phyloP scores from a whole-genome alignment of 64 coral and sea anemone species.

The Porites lutea region DNA sequence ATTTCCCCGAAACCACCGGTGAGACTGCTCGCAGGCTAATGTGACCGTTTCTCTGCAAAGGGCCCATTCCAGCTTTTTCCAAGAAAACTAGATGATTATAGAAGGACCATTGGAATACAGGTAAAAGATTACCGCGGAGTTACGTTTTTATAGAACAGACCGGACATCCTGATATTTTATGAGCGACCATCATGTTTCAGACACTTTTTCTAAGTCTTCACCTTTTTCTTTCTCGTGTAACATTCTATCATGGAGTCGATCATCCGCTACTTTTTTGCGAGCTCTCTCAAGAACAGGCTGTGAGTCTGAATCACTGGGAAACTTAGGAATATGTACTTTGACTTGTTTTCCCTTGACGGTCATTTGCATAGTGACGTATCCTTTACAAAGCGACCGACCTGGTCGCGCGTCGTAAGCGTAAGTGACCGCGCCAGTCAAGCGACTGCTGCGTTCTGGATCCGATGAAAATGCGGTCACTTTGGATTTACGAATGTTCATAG shows the following conservation, averaged over 20 bases:
- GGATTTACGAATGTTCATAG: not conserved
- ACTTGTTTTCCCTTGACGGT: conserved; percentile 83
- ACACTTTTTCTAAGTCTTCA: not conserved
- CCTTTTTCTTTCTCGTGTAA: not conserved
- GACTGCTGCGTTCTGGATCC: not conserved
- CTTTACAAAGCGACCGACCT: conserved; percentile 38
- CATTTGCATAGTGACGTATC: conserved; percentile 85
- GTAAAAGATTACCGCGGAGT: no score
- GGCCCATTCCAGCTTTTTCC: no score
- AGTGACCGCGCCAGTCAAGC: not conserved
- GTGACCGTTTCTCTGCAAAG: no score
- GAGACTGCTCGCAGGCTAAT: no score
- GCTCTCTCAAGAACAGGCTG: not conserved
- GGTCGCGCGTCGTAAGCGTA: conserved; percentile 70
- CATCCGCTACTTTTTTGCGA: conserved; percentile 12
- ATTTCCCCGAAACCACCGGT: no score
- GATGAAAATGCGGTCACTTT: not conserved
- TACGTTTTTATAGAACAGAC: not conserved
- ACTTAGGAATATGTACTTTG: conserved; percentile 74
- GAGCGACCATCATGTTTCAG: not conserved
- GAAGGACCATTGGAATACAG: no score
- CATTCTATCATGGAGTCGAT: not conserved
- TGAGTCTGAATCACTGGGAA: conserved; percentile 34
- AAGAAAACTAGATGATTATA: no score
- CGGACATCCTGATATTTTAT: not conserved